A percentile compares a stretch with the other conserved stretches of the same genome.
Evolutionary conservation across 2,888 invertebrate genomes (phyloP).

Genomic region (Pilophorus perplexus): DNA sequence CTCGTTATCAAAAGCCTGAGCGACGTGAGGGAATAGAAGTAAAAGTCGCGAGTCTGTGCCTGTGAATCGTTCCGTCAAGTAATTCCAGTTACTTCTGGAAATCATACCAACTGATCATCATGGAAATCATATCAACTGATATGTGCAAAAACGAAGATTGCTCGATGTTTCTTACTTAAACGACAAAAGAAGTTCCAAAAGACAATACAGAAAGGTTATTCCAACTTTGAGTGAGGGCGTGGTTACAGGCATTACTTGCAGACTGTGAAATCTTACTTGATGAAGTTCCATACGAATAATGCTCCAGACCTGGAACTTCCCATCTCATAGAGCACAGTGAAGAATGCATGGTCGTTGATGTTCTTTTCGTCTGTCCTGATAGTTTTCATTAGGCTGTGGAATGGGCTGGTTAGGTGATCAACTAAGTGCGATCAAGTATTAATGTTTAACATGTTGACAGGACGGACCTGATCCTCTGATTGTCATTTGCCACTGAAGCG

Average conservation of each 20-base stretch:
- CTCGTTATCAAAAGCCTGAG: constrained; percentile 3
- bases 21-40: constrained; percentile 26
- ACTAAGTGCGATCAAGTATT: background rate
- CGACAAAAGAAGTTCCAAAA: no score
- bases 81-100: constrained; percentile 16
- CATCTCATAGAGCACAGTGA: constrained; percentile 28
- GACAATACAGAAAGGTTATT: no score
- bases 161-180: no score
- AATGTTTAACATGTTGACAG: background rate
- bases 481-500: background rate
- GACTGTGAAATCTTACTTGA: no score
- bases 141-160: no score
- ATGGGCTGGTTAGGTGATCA: background rate
- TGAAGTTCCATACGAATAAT: constrained; percentile 10
- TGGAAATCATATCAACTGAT: no score
- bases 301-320: background rate
- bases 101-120: no score
- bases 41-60: background rate
- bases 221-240: no score
- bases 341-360: constrained; percentile 24
- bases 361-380: background rate
- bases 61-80: constrained; percentile 13
- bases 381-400: constrained; percentile 1
- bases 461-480: background rate
- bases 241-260: no score